Evolutionary conservation across 2,113 vertebrate species (phyloP), one percentile per base, ranked within the genome.

Genomic region (Bos indicus): DNA sequence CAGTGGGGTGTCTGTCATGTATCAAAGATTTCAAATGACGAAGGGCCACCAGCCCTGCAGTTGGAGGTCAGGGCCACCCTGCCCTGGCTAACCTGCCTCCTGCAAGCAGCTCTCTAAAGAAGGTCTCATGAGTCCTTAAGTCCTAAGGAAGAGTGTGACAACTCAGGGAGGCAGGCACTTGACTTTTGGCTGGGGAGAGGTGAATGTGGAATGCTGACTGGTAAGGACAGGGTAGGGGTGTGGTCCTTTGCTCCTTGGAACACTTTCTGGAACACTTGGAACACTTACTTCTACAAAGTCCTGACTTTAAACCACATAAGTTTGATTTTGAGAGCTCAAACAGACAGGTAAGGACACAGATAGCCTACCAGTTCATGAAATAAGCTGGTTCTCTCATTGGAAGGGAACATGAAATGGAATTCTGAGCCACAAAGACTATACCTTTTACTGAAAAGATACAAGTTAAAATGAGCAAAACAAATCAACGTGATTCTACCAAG

Each of bases 261-360:
- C 3, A 28, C 14, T 25, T 25, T 90, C 88, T 46, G 2, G 43
- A 46, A 46, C 43, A 7, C 40, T 57, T 33, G 2, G 30, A 46
- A 36, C 3, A 28, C 14, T 30, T 62, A 25, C 52, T 80, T 48
- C 71, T 4, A 15, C 33, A 28, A 52, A 7, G 43, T 28, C 36
- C 88, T 43, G 46, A 48, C 82, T 15, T 36, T 25, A 67, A n/a
- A 59, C 21, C 25, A 10, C 0, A 0, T 3, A 62, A 57, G 43
- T 33, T 77, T 57, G 21, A 64, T 40, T 46, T 51, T 0, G 1
- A 77, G 30, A 77, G 77, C 48, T 7, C 52, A 77, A 12, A 54
- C 26, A 13, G 7, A 59, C 74, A 87, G 26, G 17, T 23, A 33
- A 87, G 77, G 30, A 56, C n/a, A 23, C 4, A 17, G 43, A 3